Evolutionary conservation across 1,140 invertebrate species (phyloP), one percentile per base, ranked within the genome.

Genomic region (Reticulitermes speratus): DNA sequence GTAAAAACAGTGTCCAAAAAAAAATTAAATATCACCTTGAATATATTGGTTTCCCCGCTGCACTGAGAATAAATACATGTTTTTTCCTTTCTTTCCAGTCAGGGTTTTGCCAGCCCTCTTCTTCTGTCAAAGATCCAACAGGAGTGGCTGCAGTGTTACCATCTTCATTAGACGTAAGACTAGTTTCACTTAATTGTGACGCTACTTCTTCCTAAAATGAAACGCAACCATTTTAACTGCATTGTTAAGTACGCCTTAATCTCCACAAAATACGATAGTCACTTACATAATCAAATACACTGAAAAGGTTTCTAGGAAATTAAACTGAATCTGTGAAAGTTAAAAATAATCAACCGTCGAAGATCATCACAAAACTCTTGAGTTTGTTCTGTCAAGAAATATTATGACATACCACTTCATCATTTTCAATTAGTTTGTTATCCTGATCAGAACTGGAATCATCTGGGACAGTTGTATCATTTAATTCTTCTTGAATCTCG

Each of bases 41-140:
- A 91, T 98, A 99, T 87, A 99, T 97, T 38, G 98, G 98, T 92
- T 99, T 99, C 21, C 98, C 98, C 30, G 98, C 96, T 90, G 97
- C 95, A 92, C 97, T 99, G 14, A 99, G 91, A 88, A 99, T 96
- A 91, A 99, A 99, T 65, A 99, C 94, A 92, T 99, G 98, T 90
- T 98, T 98, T 84, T 95, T 95, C 88, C 97, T 95, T 5, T 94
- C 93, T 81, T 96, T 93, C 95, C 97, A 97, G 83, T 95, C 93
- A 45, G 93, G 91, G 89, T 92, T 93, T 87, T 94, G 91, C 69
- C 93, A 90, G 88, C 93, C 93, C 87, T 94, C 93, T 65, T 92
- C 90, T 44, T 91, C 90, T 7, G 55, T 69, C 59, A 85, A 44
- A 30, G 85, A 86, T 12, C 86, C 85, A 30, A 87, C 84, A 19